A percentile compares a stretch with the other conserved stretches of the same genome.
Evolutionary conservation across 1,140 invertebrate genomes (phyloP).

Genomic region (Cydia fagiglandana): DNA sequence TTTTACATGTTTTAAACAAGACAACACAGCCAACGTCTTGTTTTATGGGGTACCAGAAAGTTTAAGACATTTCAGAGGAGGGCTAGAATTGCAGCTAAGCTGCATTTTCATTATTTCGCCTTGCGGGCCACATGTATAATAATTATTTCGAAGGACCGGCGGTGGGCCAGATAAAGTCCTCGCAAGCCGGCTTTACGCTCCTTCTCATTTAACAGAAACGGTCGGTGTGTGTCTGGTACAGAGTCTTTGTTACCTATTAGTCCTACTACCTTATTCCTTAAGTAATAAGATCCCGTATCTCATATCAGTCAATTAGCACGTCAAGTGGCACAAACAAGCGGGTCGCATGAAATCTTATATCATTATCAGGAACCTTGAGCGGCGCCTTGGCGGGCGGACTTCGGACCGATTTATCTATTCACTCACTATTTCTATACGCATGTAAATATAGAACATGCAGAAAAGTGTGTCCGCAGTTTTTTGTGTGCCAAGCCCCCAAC

Average conservation of each 20-base stretch:
- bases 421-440: conserved; percentile 20
- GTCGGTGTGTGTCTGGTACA: too few species aligned
- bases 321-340: conserved; percentile 1
- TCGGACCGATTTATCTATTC: conserved; percentile 20
- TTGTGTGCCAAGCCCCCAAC: background rate
- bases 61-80: too few species aligned
- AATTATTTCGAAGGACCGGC: too few species aligned
- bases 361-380: conserved; percentile 28
- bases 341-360: conserved; percentile 23
- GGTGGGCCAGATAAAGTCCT: too few species aligned
- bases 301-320: conserved; percentile 14
- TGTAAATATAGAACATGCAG: background rate
- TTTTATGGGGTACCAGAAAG: too few species aligned
- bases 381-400: conserved; percentile 29
- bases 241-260: background rate
- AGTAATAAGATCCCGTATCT: background rate
- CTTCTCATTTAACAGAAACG: too few species aligned
- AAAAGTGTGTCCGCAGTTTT: background rate
- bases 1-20: too few species aligned
- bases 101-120: too few species aligned
- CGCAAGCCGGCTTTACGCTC: too few species aligned
- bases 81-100: too few species aligned
- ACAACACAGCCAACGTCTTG: too few species aligned
- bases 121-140: too few species aligned
- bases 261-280: background rate